phyloP scores from a whole-genome alignment of 2,797 vertebrate genomes.

The Coracias cyanogaster region DNA sequence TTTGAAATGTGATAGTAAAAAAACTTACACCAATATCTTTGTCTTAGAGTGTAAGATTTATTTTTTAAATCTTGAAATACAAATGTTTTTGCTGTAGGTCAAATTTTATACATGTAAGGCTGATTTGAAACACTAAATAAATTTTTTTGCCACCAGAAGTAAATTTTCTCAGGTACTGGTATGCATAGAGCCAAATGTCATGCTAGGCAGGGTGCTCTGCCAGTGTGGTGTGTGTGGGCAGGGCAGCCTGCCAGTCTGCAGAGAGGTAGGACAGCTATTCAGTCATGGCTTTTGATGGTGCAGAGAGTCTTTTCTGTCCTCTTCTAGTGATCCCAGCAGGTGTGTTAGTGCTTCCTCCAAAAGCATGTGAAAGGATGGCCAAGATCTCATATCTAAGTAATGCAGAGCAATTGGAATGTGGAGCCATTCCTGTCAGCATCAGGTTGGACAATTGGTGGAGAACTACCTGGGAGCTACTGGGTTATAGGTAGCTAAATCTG shows the following conservation, averaged over 20 bases:
- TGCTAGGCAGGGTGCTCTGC: rapidly evolving
- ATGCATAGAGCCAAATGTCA: background rate
- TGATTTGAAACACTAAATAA: background rate
- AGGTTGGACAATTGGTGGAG: background rate
- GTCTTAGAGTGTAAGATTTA: background rate
- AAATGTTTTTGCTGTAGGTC: background rate
- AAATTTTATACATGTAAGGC: background rate
- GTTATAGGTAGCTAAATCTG: background rate
- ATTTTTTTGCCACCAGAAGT: background rate
- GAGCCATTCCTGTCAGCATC: background rate
- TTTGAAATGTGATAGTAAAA: background rate
- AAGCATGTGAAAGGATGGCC: background rate
- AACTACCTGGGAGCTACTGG: background rate
- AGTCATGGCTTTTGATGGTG: background rate
- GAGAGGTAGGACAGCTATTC: background rate
- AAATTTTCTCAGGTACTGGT: background rate
- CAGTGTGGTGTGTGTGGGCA: rapidly evolving
- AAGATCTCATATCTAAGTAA: background rate
- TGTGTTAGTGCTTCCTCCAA: background rate
- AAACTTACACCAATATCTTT: background rate
- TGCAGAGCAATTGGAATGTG: background rate
- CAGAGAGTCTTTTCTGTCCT: background rate
- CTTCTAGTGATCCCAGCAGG: background rate
- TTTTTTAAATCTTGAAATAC: background rate
- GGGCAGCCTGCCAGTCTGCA: background rate